These are phyloP conservation scores for Corapipo altera DNA, from an alignment of 2,113 vertebrate genomes.

Conservation along the genomic window DNA sequence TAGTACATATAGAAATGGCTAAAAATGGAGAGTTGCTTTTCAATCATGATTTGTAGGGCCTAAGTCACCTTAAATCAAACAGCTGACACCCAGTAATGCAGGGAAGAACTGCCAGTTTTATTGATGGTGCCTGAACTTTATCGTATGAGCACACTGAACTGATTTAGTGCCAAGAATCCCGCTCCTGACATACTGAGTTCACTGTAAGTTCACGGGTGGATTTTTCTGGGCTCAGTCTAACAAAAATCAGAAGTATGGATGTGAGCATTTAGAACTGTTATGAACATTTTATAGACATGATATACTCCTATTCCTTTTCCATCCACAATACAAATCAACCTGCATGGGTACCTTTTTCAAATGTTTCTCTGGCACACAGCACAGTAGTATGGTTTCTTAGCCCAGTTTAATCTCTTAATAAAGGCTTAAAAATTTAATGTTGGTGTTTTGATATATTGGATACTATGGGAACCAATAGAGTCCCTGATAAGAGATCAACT, in stretches of 20 bases:
- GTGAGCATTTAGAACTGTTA: not conserved
- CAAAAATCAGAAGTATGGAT: not conserved
- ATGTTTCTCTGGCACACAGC: not conserved
- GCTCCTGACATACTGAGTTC: not conserved
- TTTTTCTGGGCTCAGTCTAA: not conserved
- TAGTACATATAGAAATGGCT: not conserved
- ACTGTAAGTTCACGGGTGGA: not conserved
- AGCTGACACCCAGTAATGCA: not conserved
- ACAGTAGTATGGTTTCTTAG: not conserved
- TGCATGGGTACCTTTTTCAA: not conserved
- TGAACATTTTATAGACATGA: not conserved
- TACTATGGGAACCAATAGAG: not conserved
- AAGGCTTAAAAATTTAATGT: not conserved
- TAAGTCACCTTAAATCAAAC: not conserved
- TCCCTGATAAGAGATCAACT: not conserved
- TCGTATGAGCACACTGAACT: fast-evolving
- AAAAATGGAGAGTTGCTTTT: not conserved
- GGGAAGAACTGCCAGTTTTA: not conserved
- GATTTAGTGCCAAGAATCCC: not conserved
- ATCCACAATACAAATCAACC: not conserved
- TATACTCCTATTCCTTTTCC: not conserved
- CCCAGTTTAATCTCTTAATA: not conserved
- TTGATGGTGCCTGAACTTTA: not conserved
- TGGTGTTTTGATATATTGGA: not conserved
- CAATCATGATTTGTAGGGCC: not conserved